Base-by-base conservation (phyloP, 2,888 invertebrate genomes). In the Azorinus chamasolen region DNA sequence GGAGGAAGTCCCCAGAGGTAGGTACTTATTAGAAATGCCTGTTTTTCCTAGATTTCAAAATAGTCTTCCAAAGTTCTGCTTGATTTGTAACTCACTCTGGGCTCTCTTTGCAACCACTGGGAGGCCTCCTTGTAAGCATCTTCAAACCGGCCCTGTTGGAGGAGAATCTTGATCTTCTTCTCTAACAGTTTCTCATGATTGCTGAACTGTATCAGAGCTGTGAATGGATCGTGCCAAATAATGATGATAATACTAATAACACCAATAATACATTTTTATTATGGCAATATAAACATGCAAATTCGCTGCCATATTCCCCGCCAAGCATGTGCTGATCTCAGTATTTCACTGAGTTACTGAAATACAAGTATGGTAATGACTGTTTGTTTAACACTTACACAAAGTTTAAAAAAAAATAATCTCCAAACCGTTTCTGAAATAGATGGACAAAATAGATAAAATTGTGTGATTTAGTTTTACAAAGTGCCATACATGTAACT, bases 141-240 rank as follows among this genome's bases (percentile, higher is more conserved):
- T 27, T 85, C 85, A 80, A 92, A 91, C 45, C 81, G 78, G 48
- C 90, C 89, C 25, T 87, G 87, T 62, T 87, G 87, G 68, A 90
- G 89, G 43, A 92, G 79, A 25, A 90, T 80, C 78, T 90, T 91
- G 25, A 89, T 86, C 75, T 91, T 92, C 74, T 88, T 89, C 63
- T 89, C 89, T 63, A 90, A 75, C 39, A 91, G 83, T 70, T 87
- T 89, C 37, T 87, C 87, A 68, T 86, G 72, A 32, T 87, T 80
- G 45, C 85, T 81, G 48, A 70, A 54, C 27, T 76, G 71, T 37
- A 86, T 63, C 48, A 89, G 87, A 85, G 84, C 83, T 87, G 53
- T n/a, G 73, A 79, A 53, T 6, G n/a, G n/a, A n/a, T n/a, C n/a
- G n/a, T n/a, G n/a, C n/a, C n/a, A n/a, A 32, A 39, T 53, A 54